phyloP scores from a whole-genome alignment of 2,888 invertebrate genomes.

The Prosopocoilus inquinatus region DNA sequence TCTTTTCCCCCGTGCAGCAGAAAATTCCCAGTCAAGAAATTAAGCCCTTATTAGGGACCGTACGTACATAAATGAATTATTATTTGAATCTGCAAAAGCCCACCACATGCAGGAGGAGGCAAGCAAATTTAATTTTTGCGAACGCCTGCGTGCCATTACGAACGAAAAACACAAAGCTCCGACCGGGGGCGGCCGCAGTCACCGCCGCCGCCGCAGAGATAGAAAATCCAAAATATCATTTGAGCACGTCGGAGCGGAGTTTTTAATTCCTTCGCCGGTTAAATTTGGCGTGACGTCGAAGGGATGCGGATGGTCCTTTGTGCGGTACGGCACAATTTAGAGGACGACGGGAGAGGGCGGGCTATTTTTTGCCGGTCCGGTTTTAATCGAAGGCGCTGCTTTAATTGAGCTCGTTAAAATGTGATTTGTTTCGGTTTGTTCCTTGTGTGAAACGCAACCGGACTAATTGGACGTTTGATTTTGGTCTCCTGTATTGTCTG shows the following conservation, averaged over 20 bases:
- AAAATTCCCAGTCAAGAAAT: no score
- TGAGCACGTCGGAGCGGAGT: not conserved
- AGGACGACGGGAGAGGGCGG: no score
- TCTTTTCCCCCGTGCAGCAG: no score
- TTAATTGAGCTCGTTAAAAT: not conserved
- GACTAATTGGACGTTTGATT: no score
- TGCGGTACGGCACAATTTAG: not conserved
- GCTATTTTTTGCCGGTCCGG: not conserved
- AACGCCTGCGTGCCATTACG: not conserved
- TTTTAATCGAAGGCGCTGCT: conserved; percentile 1
- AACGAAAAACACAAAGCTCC: not conserved
- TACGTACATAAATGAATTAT: no score
- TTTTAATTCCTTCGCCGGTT: conserved; percentile 1
- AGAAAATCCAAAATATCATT: not conserved
- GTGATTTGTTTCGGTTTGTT: not conserved
- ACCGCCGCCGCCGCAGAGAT: no score
- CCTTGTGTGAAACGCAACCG: not conserved
- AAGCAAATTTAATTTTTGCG: conserved; percentile 12
- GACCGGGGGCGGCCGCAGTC: no score
- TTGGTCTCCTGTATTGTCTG: no score
- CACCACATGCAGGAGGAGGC: not conserved
- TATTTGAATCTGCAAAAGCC: no score
- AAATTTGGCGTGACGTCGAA: conserved; percentile 1
- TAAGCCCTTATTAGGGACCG: no score
- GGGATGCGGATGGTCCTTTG: not conserved